Conservation (phyloP, 2,888 invertebrate genomes). For the Ypsolopha sequella region DNA sequence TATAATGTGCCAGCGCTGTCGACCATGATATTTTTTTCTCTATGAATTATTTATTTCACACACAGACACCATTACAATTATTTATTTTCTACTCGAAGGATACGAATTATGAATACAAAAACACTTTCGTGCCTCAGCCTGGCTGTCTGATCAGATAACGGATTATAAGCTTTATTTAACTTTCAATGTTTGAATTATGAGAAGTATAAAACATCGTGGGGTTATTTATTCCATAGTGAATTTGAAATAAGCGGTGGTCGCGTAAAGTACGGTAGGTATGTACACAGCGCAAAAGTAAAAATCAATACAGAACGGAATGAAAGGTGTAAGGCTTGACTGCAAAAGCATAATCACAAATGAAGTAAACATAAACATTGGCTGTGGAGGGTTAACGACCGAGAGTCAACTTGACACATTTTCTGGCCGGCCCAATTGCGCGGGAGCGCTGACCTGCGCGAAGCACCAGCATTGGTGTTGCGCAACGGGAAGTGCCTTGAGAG, state of each 20-base stretch:
- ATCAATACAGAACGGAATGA: background rate
- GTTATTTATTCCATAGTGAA: too few species aligned
- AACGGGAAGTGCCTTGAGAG: constrained; percentile 45
- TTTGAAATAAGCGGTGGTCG: too few species aligned
- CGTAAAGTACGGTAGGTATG: too few species aligned
- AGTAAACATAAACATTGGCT: constrained; percentile 43
- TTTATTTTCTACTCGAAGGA: constrained; percentile 51
- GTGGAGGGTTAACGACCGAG: constrained; percentile 48
- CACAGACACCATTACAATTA: constrained; percentile 60
- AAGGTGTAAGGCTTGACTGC: background rate
- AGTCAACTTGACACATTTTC: constrained; percentile 70
- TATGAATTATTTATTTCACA: constrained; percentile 60
- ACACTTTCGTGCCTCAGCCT: background rate
- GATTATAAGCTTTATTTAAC: background rate
- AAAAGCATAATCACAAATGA: constrained; percentile 30
- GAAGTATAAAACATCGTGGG: too few species aligned
- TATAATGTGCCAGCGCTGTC: constrained; percentile 52
- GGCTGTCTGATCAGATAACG: background rate
- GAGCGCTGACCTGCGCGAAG: constrained; percentile 44
- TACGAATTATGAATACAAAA: constrained; percentile 51
- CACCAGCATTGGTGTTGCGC: constrained; percentile 31
- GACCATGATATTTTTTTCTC: constrained; percentile 48
- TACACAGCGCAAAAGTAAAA: background rate
- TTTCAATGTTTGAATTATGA: background rate
- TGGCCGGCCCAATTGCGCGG: constrained; percentile 56